A percentile compares a stretch with the other conserved stretches of the same genome.
Conservation (phyloP, 2,113 vertebrate species). For the Dolichallabes microphthalmus region DNA sequence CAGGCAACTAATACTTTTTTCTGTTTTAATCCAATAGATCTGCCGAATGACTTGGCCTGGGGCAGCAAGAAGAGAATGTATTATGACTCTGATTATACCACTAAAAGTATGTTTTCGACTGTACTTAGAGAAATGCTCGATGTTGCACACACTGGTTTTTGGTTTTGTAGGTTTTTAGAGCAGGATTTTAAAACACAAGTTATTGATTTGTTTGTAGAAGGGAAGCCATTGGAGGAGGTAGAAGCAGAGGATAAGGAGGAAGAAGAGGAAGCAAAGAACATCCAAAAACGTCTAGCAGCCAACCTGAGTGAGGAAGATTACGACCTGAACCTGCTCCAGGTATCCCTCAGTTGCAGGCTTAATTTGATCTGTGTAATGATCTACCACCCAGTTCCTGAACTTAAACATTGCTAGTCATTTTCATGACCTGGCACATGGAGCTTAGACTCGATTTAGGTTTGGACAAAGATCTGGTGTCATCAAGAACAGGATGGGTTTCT, state of each 20-base stretch:
- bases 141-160: background rate
- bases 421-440: background rate
- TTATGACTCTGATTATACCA: conserved; percentile 84
- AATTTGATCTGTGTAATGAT: background rate
- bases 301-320: conserved; percentile 89
- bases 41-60: conserved; percentile 89
- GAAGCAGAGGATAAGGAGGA: conserved; percentile 89
- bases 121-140: background rate
- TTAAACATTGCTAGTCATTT: background rate
- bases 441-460: background rate
- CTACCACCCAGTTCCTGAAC: background rate
- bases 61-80: conserved; percentile 86
- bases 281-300: conserved; percentile 84
- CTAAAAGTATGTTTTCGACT: conserved; percentile 61
- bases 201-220: conserved; percentile 61
- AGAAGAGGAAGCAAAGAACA: conserved; percentile 87
- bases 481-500: background rate
- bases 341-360: conserved; percentile 41
- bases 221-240: conserved; percentile 74
- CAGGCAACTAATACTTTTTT: background rate
- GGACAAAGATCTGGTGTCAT: background rate
- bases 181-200: background rate
- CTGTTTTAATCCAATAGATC: conserved; percentile 55
- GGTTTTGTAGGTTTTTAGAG: background rate
- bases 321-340: conserved; percentile 84